Base-by-base conservation (phyloP, 1,140 invertebrate genomes). In the Drosophila lacteicornis region DNA sequence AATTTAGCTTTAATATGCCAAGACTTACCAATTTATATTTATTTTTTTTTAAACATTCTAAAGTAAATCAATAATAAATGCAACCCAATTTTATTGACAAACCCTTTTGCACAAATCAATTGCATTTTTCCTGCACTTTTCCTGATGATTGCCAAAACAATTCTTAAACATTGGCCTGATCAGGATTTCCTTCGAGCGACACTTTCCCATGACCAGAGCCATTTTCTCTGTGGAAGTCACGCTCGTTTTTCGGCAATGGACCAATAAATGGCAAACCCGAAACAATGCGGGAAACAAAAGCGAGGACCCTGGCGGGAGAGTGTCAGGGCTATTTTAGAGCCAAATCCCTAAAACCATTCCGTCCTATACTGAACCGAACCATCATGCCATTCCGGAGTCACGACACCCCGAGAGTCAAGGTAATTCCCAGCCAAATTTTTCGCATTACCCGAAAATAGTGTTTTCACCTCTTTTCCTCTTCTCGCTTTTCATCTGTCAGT, bases 341-440 rank as follows among this genome's bases (percentile, higher is more conserved):
- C 53, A 58, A 73, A 60, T 73, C 69, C 70, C 70, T 70, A 43
- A 61, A 60, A 66, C 55, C 49, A 68, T 81, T 61, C 55, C 56
- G 61, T 46, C 22, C 45, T 45, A 47, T 15, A 50, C 50, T 40
- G 55, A 36, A 3, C 33, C 33, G 33, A 33, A 12, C 9, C 33
- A 36, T 36, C 33, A 36, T 36, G 33, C 53, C 55, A 75, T 75
- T 59, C 69, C 63, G 49, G n/a, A 60, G 70, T 88, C 83, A 86
- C 84, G 82, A 82, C 81, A 57, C 69, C 45, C 40, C 25, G 53
- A 13, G 55, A 86, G 85, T 88, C 84, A 90, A 88, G 84, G 84
- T 88, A 90, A 88, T 88, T 88, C 81, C 84, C 84, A 88, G 82
- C 80, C 69, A 75, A 80, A 90, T 75, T 90, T 85, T 79, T 66